A percentile compares a stretch with the other conserved stretches of the same genome.
Evolutionary conservation across 2,888 invertebrate species (phyloP).

Genomic region (Neelides folsomi): DNA sequence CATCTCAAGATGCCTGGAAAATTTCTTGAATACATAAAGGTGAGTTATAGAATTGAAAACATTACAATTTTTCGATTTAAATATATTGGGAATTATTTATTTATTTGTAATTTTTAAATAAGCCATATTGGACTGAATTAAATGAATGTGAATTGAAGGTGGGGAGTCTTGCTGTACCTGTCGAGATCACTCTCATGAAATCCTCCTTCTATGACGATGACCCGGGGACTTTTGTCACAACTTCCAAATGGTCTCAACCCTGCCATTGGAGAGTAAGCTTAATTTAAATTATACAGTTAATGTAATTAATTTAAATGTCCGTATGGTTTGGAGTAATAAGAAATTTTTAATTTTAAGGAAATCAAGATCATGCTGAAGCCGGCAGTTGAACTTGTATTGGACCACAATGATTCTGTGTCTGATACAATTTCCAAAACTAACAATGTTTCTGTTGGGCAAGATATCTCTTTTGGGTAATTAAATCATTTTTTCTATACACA

Average conservation of each 20-base stretch:
- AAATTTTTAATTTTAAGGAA: slow-evolving; percentile 15
- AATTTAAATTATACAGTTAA: background rate
- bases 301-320: too few species aligned
- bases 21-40: slow-evolving; percentile 24
- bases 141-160: slow-evolving; percentile 11
- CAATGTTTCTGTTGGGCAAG: slow-evolving; percentile 16
- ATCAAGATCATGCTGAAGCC: slow-evolving; percentile 26
- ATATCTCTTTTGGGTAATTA: slow-evolving; percentile 20
- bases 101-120: too few species aligned
- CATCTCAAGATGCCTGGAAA: slow-evolving; percentile 19
- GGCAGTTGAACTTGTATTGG: slow-evolving; percentile 20
- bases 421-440: slow-evolving; percentile 15
- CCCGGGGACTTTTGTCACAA: slow-evolving; percentile 7
- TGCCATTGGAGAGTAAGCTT: slow-evolving; percentile 25
- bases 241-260: slow-evolving; percentile 28
- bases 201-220: slow-evolving; percentile 4
- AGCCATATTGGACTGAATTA: background rate
- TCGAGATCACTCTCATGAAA: slow-evolving; percentile 21
- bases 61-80: too few species aligned
- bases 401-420: slow-evolving; percentile 15
- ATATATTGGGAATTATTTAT: too few species aligned
- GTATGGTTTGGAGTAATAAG: too few species aligned
- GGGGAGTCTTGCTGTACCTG: slow-evolving; percentile 22
- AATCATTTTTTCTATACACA: background rate
- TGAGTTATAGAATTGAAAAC: too few species aligned